phyloP scores from a whole-genome alignment of 2,888 invertebrate species.

The Trypoxylon attenuatum region DNA sequence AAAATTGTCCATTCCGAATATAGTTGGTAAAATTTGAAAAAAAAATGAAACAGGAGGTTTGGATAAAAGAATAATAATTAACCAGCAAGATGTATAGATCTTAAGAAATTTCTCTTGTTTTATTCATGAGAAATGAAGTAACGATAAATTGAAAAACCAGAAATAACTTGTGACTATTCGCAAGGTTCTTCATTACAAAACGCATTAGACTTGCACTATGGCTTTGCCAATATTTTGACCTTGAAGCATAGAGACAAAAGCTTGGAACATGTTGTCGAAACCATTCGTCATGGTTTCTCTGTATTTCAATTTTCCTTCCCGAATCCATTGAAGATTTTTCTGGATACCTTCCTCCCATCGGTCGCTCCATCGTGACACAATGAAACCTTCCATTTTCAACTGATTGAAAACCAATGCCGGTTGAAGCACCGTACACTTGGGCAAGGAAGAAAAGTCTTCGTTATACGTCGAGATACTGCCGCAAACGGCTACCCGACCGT shows the following conservation, averaged over 20 bases:
- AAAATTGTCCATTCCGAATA: conserved; percentile 54
- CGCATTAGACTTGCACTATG: conserved; percentile 78
- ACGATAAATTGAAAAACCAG: neutral
- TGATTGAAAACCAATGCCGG: conserved; percentile 77
- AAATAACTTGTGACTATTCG: neutral
- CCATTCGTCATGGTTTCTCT: conserved; percentile 83
- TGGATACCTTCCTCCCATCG: conserved; percentile 80
- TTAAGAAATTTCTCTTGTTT: too few relatives aligned
- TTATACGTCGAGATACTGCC: conserved; percentile 82
- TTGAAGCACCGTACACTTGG: conserved; percentile 77
- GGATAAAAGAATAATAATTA: too few relatives aligned
- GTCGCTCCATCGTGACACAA: conserved; percentile 76
- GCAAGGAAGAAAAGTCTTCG: conserved; percentile 74
- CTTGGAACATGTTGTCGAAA: conserved; percentile 84
- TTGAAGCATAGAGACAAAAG: conserved; percentile 79
- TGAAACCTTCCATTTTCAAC: conserved; percentile 81
- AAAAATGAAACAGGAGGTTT: too few relatives aligned
- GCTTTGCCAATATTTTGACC: conserved; percentile 85
- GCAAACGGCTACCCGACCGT: conserved; percentile 80
- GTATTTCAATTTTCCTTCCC: conserved; percentile 82
- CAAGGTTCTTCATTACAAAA: neutral
- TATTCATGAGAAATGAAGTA: too few relatives aligned
- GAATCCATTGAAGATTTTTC: conserved; percentile 80
- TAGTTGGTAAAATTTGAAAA: too few relatives aligned
- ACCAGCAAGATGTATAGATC: too few relatives aligned